Percentiles rank a stretch among this genome's conserved stretches.
Evolutionary conservation across 1,140 invertebrate species (phyloP).

Genomic region (Palaemon carinicauda): DNA sequence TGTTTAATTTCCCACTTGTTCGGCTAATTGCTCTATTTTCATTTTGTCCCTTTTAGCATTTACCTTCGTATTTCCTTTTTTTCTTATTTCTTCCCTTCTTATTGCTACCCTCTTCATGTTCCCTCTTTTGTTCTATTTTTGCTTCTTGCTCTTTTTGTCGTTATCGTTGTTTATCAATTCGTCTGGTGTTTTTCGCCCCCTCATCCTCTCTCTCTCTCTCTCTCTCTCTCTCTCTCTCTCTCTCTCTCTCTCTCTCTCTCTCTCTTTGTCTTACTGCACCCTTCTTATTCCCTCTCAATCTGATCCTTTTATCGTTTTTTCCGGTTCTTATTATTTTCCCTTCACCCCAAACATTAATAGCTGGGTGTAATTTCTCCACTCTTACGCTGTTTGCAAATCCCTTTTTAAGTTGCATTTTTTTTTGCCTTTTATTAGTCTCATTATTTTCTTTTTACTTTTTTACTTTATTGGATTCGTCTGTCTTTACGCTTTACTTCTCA

Average conservation of each 20-base stretch:
- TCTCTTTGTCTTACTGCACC: neutral
- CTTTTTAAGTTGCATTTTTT: too few species aligned
- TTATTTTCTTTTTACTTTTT: too few species aligned
- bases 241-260: neutral
- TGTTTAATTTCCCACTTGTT: neutral
- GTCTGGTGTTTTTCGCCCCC: neutral
- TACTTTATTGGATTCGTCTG: too few species aligned
- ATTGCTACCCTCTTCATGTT: too few species aligned
- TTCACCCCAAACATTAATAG: too few species aligned
- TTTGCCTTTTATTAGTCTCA: too few species aligned
- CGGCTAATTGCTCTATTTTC: neutral
- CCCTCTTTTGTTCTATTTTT: neutral
- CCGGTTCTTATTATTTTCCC: too few species aligned
- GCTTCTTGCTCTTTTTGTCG: neutral
- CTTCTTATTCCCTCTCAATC: neutral
- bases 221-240: neutral
- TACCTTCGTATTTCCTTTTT: neutral
- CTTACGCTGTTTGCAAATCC: too few species aligned
- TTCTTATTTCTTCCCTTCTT: neutral
- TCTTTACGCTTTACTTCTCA: too few species aligned
- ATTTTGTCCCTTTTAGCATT: neutral
- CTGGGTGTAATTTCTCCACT: too few species aligned
- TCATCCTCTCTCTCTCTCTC: neutral
- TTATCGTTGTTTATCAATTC: neutral
- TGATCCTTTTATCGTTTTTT: too few species aligned